Evolutionary conservation across 2,888 invertebrate genomes (phyloP), one percentile per base, ranked within the genome.

Genomic region (Nowickia ferox): DNA sequence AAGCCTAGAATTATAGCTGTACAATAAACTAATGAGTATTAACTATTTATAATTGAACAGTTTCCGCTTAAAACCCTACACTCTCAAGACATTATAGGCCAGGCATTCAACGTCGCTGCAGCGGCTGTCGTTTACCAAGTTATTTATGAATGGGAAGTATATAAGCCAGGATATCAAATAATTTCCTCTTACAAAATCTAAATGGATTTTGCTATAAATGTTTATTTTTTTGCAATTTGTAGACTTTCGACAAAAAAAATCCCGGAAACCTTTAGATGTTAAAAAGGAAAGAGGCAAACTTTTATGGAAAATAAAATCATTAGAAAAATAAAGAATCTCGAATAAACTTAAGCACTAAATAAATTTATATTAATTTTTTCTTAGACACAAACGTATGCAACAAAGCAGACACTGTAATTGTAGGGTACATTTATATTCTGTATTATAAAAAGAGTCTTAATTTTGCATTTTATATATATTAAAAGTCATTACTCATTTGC

Each of bases 1-100:
- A 55, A 69, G 4, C 40, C 51, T 30, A 42, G 40, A 55, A 44
- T 38, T 65, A 22, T 13, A 38, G 44, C 38, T 48, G 40, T 57
- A 51, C 65, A 80, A 74, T 80, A 72, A 72, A 74, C 48, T 66
- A 74, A 65, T 72, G 55, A 71, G 46, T 44, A 84, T 66, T 78
- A 61, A 68, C 61, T 79, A 75, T 53, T 59, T 84, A n/a, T 51
- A 69, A 84, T 84, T 78, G 53, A 74, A 78, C 46, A 19, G 10
- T 59, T 84, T 77, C 66, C 66, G 59, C 2, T 61, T 15, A 46
- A 61, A 71, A 46, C 19, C 22, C 30, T 63, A 42, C 72, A 55
- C 22, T 46, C 40, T 11, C 6, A 53, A 40, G 15, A 68, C 51
- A 42, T 53, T 63, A 40, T 46, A 44, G 9, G 17, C 61, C 15